phyloP scores from a whole-genome alignment of 1,140 invertebrate species.

The Littorina saxatilis region DNA sequence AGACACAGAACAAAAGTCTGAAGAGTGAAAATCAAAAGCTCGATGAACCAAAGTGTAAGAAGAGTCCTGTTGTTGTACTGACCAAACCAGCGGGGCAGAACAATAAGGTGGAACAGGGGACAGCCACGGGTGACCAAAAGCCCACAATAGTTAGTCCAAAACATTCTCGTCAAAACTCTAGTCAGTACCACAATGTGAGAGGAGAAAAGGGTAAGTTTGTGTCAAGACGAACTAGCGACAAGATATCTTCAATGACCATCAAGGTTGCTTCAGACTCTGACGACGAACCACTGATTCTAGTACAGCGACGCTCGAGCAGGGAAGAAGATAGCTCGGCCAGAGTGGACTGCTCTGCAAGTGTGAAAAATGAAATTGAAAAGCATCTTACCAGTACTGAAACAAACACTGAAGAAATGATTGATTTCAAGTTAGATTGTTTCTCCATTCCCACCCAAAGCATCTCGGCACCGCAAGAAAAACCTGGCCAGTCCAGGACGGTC shows the following conservation, averaged over 20 bases:
- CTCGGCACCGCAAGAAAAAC: too few species aligned
- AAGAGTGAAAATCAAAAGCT: background rate
- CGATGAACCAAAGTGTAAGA: slow-evolving; percentile 21
- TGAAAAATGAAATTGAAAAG: too few species aligned
- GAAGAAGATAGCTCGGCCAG: background rate
- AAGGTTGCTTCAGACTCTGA: background rate
- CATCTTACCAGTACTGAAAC: too few species aligned
- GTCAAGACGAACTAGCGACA: background rate
- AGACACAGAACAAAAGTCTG: background rate
- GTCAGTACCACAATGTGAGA: background rate
- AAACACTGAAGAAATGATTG: too few species aligned
- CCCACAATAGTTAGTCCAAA: background rate
- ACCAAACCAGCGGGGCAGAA: background rate
- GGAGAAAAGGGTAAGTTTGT: background rate
- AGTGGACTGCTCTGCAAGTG: too few species aligned
- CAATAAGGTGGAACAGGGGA: background rate
- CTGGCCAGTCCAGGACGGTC: too few species aligned
- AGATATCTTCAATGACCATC: background rate
- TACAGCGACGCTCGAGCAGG: slow-evolving; percentile 5
- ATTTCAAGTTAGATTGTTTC: too few species aligned
- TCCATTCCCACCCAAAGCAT: too few species aligned
- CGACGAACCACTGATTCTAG: slow-evolving; percentile 14
- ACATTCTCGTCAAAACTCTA: too few species aligned
- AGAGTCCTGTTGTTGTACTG: slow-evolving; percentile 20
- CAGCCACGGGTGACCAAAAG: slow-evolving; percentile 10